A percentile compares a stretch with the other conserved stretches of the same genome.
Evolutionary conservation across 2,797 vertebrate genomes (phyloP).

Genomic region (Brachyalestes nurse): DNA sequence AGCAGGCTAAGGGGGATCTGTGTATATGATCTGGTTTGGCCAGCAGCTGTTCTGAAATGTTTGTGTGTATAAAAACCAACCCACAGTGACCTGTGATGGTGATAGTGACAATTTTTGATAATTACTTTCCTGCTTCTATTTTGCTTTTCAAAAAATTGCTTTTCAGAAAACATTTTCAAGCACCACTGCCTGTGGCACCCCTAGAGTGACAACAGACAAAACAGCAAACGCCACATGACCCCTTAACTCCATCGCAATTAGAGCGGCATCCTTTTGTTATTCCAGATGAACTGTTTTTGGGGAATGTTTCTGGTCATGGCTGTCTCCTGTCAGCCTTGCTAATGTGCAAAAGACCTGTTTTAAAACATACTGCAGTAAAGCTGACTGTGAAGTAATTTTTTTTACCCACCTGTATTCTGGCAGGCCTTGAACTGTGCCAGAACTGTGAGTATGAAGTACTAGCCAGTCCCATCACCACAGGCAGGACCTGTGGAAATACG

Average conservation of each 20-base stretch:
- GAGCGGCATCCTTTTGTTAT: slow-evolving; percentile 36
- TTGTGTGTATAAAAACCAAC: background rate
- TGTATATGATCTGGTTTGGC: background rate
- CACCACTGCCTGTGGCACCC: background rate
- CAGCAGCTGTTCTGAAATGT: background rate
- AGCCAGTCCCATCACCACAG: background rate
- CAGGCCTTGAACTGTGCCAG: background rate
- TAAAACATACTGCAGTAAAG: slow-evolving; percentile 10
- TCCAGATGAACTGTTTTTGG: slow-evolving; percentile 18
- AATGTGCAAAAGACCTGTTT: background rate
- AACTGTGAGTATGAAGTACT: background rate
- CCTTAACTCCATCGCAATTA: slow-evolving; percentile 42
- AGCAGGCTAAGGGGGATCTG: background rate
- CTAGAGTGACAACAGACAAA: slow-evolving; percentile 28
- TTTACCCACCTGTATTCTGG: background rate
- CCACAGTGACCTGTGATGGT: background rate
- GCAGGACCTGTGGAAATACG: slow-evolving; percentile 1
- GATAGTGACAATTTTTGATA: background rate
- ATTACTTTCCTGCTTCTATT: background rate
- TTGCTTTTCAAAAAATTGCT: background rate
- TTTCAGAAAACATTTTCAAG: background rate
- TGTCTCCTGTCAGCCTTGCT: slow-evolving; percentile 30
- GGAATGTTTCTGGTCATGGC: slow-evolving; percentile 34
- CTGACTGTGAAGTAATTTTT: background rate
- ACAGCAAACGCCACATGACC: slow-evolving; percentile 47